A percentile compares a stretch with the other conserved stretches of the same genome.
Conservation (phyloP, 2,113 vertebrate genomes). For the Phaethon lepturus region DNA sequence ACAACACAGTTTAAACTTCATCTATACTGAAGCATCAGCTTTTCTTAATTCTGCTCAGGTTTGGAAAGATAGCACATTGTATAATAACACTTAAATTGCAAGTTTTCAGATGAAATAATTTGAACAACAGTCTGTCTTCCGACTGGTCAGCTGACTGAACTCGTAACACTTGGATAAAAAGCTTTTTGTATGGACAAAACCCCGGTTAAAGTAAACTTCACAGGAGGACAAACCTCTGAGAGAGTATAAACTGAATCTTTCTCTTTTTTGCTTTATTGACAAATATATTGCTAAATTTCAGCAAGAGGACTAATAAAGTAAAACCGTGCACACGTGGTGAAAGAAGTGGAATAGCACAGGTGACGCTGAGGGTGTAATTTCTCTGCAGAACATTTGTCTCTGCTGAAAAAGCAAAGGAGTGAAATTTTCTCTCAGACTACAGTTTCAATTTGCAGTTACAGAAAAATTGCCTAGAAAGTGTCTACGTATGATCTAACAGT, state of each 20-base stretch:
- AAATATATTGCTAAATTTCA: background rate
- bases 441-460: background rate
- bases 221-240: background rate
- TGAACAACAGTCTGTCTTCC: background rate
- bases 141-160: background rate
- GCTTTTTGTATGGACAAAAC: background rate
- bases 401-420: background rate
- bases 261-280: background rate
- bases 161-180: background rate
- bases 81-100: background rate
- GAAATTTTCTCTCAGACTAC: constrained; percentile 6
- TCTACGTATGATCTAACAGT: background rate
- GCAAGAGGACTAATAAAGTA: background rate
- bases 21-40: background rate
- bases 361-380: background rate
- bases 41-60: background rate
- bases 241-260: background rate
- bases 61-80: background rate
- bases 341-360: constrained; percentile 20
- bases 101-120: background rate
- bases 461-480: background rate
- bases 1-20: background rate
- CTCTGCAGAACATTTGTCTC: background rate
- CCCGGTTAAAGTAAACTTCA: background rate
- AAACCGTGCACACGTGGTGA: background rate